Evolutionary conservation across 35 echinoderm and acorn worm species (phyloP).

Genomic region (Acanthaster planci): DNA sequence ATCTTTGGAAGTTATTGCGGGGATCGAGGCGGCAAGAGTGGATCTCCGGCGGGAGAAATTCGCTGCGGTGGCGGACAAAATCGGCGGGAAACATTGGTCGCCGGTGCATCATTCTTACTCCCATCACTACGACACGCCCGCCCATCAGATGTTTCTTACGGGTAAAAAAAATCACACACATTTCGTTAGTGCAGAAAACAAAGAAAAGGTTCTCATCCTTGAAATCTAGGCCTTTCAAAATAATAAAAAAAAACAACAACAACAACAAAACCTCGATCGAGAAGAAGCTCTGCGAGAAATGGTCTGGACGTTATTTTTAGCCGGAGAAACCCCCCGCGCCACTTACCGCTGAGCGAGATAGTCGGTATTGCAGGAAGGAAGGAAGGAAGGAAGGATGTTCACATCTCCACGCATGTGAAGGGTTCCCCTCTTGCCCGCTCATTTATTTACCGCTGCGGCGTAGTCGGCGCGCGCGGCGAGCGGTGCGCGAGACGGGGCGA

Average conservation of each 20-base stretch:
- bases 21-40: not conserved
- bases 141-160: constrained; percentile 21
- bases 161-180: not conserved
- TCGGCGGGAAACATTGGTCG: constrained; percentile 6
- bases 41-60: constrained; percentile 12
- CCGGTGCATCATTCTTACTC: constrained; percentile 12
- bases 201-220: no score
- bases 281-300: not conserved
- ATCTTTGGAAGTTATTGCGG: constrained; percentile 19
- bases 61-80: constrained; percentile 22
- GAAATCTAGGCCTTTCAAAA: no score
- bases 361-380: constrained; percentile 32
- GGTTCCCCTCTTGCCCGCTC: constrained; percentile 20
- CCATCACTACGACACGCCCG: constrained; percentile 21
- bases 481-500: not conserved
- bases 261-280: not conserved
- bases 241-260: no score
- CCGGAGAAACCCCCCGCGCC: not conserved
- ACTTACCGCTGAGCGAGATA: not conserved
- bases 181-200: no score
- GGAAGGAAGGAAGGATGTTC: constrained; percentile 44
- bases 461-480: not conserved
- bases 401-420: constrained; percentile 43
- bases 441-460: constrained; percentile 39
- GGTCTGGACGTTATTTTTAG: constrained; percentile 14